Conservation (phyloP, 30 jellyfish, hydroid and myxozoan genomes). For the Chironex yamaguchii region DNA sequence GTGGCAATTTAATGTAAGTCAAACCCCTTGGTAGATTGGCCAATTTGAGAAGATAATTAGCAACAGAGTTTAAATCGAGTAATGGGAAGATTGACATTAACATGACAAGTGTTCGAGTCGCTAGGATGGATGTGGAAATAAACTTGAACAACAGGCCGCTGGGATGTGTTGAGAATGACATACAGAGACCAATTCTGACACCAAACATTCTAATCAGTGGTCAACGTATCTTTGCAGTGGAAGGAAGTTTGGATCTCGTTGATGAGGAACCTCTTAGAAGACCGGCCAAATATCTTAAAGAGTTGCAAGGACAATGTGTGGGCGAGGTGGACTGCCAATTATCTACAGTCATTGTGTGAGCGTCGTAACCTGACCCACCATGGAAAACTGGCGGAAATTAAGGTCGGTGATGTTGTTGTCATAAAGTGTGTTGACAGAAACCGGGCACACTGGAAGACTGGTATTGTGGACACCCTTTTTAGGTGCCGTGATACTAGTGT, state of each 20-base stretch:
- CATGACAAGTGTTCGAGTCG: constrained; percentile 5
- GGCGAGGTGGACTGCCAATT: constrained; percentile 40
- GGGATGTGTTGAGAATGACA: constrained; percentile 42
- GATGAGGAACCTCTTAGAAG: constrained; percentile 24
- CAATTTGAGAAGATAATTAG: constrained; percentile 51
- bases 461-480: not conserved
- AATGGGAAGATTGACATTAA: not conserved
- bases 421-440: constrained; percentile 27
- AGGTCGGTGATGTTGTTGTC: constrained; percentile 20
- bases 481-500: constrained; percentile 19
- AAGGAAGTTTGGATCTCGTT: not conserved
- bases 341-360: constrained; percentile 17
- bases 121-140: constrained; percentile 14
- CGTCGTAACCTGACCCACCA: constrained; percentile 19
- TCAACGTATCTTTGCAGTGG: constrained; percentile 8
- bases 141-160: constrained; percentile 42
- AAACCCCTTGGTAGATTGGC: constrained; percentile 66
- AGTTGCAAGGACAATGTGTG: constrained; percentile 6
- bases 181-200: constrained; percentile 22
- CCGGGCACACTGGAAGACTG: constrained; percentile 22
- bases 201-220: constrained; percentile 29
- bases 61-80: constrained; percentile 10
- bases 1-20: constrained; percentile 53
- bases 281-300: constrained; percentile 2
- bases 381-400: not conserved